Evolutionary conservation across 2,113 vertebrate genomes (phyloP), one percentile per base, ranked within the genome.

Genomic region (Toxostoma redivivum): DNA sequence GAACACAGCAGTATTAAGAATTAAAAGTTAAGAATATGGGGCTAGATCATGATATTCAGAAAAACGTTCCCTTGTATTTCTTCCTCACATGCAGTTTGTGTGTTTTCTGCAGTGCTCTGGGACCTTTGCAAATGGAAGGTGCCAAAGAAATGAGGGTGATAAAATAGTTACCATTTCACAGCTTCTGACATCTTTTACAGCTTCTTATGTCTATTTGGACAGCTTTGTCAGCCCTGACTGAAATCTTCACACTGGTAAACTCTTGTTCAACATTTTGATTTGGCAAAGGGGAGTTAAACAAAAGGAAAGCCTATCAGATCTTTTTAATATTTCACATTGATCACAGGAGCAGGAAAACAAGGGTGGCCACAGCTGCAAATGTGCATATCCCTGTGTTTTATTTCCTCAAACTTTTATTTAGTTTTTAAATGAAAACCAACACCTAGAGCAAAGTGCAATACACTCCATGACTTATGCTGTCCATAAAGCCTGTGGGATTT

Each of bases 351-450:
- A 44, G 40, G 78, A 95, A 88, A 91, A 23, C 56, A 86, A 82
- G 22, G 56, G 67, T 78, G 74, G 67, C 20, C 56, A 37, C 35
- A 51, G 70, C 1, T 38, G 38, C 23, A 76, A 84, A 58, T 27
- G 50, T 40, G 28, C 51, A 69, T 67, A 81, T 44, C 35, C 20
- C 23, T 28, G 20, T 40, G 19, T 24, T 95, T 92, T 91, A 85
- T 93, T 95, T 90, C 25, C 61, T 47, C 28, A 61, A 81, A 96
- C 56, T 86, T 96, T 96, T 94, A 95, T 89, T 76, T 96, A 69
- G 61, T 93, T 97, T 97, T 96, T 94, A 95, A 97, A 90, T 74
- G 70, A 97, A 97, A 96, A 88, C n/a, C 74, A 96, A 69, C 44
- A 80, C 86, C 10, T 8, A 83, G 31, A 87, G 47, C 35, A 81